Percentiles rank a stretch among this genome's conserved stretches.
These are phyloP conservation scores for Iphiclides podalirius DNA, from an alignment of 2,888 invertebrate species.

Conservation along the genomic window DNA sequence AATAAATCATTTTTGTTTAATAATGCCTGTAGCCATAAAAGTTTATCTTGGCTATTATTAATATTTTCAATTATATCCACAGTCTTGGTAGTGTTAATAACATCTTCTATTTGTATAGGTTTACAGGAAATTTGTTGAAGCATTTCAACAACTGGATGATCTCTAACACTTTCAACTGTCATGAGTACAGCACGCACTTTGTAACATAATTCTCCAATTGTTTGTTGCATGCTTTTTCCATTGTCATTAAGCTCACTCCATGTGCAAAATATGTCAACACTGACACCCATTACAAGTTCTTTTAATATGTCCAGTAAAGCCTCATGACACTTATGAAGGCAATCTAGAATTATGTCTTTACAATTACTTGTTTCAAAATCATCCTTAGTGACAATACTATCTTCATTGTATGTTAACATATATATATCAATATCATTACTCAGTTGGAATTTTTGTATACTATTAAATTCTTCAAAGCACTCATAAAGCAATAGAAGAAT, in stretches of 20 bases:
- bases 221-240: conserved; percentile 58
- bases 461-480: conserved; percentile 44
- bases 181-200: conserved; percentile 44
- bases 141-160: conserved; percentile 59
- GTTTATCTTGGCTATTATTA: conserved; percentile 41
- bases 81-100: conserved; percentile 47
- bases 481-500: conserved; percentile 43
- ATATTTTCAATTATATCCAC: conserved; percentile 50
- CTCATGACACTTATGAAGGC: conserved; percentile 47
- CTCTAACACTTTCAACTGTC: conserved; percentile 37
- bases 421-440: conserved; percentile 44
- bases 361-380: conserved; percentile 41
- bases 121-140: conserved; percentile 56
- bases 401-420: conserved; percentile 45
- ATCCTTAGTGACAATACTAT: conserved; percentile 33
- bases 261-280: conserved; percentile 66
- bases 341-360: conserved; percentile 43
- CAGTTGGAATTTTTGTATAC: conserved; percentile 38
- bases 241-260: conserved; percentile 68
- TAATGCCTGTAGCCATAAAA: conserved; percentile 55
- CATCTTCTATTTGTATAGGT: conserved; percentile 51
- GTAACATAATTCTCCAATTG: conserved; percentile 58
- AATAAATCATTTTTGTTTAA: conserved; percentile 50
- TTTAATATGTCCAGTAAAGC: conserved; percentile 53
- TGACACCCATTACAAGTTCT: conserved; percentile 59